Percentiles rank a stretch among this genome's conserved stretches.
Evolutionary conservation across 2,113 vertebrate genomes (phyloP).

Genomic region (Lonchura striata): DNA sequence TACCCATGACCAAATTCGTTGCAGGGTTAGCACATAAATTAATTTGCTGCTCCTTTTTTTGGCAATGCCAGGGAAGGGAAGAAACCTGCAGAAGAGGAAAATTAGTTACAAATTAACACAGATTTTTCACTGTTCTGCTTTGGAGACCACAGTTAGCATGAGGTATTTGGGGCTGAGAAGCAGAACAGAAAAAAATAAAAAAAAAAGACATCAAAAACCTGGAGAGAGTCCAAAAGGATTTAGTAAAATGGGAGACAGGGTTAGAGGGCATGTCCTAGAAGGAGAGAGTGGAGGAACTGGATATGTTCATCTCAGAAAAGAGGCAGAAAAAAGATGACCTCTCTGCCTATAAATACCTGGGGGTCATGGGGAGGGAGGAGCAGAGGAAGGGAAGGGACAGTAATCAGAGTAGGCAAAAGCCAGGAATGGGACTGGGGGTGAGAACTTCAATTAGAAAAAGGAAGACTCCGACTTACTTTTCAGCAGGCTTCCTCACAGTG

Average conservation of each 20-base stretch:
- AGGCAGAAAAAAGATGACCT: conserved; percentile 53
- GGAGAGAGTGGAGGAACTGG: conserved; percentile 67
- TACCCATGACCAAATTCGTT: not conserved
- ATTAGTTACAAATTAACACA: not conserved
- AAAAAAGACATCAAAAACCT: conserved; percentile 48
- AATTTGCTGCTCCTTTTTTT: not conserved
- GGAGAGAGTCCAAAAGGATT: conserved; percentile 55
- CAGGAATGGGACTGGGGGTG: not conserved
- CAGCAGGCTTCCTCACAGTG: conserved; percentile 34
- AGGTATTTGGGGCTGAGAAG: not conserved
- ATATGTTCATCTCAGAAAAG: not conserved
- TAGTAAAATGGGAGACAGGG: conserved; percentile 39
- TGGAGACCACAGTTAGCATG: not conserved
- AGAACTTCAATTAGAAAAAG: conserved; percentile 49
- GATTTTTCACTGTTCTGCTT: not conserved
- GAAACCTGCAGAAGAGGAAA: not conserved
- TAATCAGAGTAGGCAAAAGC: conserved; percentile 48
- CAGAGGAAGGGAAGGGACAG: conserved; percentile 60
- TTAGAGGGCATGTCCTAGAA: conserved; percentile 68
- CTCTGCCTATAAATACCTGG: conserved; percentile 60
- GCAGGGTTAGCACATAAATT: not conserved
- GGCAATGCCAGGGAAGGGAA: not conserved
- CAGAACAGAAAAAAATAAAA: not conserved
- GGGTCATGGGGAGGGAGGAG: not conserved
- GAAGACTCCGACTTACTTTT: conserved; percentile 31